These are phyloP conservation scores for Monochamus saltuarius DNA, from an alignment of 1,140 invertebrate species.

Conservation along the genomic window DNA sequence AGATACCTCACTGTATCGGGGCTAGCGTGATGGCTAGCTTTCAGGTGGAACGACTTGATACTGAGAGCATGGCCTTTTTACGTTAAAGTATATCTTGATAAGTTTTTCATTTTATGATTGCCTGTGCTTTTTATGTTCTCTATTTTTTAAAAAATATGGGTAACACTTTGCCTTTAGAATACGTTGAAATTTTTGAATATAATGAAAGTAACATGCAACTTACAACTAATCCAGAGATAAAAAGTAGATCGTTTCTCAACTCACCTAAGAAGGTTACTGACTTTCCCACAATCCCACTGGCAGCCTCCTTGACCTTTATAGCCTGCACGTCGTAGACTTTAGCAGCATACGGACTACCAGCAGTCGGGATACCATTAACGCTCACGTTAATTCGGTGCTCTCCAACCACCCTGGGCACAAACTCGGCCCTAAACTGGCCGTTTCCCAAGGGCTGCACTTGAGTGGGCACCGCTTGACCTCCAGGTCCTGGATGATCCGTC, in stretches of 20 bases:
- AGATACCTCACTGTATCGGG: too few relatives aligned
- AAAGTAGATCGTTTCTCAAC: slow-evolving; percentile 23
- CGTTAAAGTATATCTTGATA: too few relatives aligned
- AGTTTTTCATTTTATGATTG: too few relatives aligned
- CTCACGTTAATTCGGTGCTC: slow-evolving; percentile 88
- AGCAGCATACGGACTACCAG: slow-evolving; percentile 87
- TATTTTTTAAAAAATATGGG: too few relatives aligned
- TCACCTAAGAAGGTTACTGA: slow-evolving; percentile 92
- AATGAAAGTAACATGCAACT: background rate
- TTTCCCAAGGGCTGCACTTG: slow-evolving; percentile 73
- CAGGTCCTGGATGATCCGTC: slow-evolving; percentile 64
- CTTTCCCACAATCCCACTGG: slow-evolving; percentile 87
- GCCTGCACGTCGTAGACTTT: slow-evolving; percentile 94
- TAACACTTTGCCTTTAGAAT: too few relatives aligned
- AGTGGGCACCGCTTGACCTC: slow-evolving; percentile 82
- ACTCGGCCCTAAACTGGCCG: slow-evolving; percentile 81
- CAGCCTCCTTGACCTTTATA: slow-evolving; percentile 91
- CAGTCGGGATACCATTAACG: slow-evolving; percentile 74
- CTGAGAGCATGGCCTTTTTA: too few relatives aligned
- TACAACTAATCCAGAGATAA: background rate
- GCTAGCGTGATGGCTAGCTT: too few relatives aligned
- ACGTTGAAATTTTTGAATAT: background rate
- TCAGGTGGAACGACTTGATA: too few relatives aligned
- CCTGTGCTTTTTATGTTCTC: background rate
- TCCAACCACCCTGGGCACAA: slow-evolving; percentile 81